Conservation (phyloP, 37 sponge, comb jelly and placozoan genomes). For the Petrosia ficiformis region DNA sequence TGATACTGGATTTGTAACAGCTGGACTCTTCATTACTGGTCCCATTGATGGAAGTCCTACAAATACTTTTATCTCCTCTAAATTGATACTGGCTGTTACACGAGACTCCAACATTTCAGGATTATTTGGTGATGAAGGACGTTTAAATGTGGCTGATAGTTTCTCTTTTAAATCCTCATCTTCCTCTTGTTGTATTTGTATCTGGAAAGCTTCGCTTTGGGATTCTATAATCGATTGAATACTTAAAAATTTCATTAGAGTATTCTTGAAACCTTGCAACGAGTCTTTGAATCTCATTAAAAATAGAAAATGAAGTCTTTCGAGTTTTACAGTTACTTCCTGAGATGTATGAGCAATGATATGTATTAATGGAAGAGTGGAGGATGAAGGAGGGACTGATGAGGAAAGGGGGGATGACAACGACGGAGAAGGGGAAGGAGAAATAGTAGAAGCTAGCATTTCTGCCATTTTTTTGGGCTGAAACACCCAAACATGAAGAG, state of each 20-base stretch:
- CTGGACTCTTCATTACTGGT: too few relatives aligned
- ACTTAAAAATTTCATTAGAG: conserved; percentile 32
- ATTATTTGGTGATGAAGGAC: not conserved
- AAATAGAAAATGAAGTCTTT: conserved; percentile 55
- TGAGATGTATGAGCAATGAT: conserved; percentile 22
- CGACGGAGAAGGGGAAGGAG: not conserved
- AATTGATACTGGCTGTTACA: not conserved
- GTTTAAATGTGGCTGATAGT: not conserved
- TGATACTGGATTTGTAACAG: too few relatives aligned
- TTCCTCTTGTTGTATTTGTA: too few relatives aligned
- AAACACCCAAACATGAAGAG: conserved; percentile 63
- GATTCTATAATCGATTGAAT: not conserved
- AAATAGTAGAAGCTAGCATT: not conserved
- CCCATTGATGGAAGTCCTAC: not conserved
- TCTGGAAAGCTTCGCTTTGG: conserved; percentile 1
- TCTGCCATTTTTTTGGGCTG: conserved; percentile 13
- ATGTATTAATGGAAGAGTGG: not conserved
- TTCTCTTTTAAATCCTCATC: not conserved
- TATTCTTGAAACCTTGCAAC: conserved; percentile 32
- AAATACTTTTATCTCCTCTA: not conserved
- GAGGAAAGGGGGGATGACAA: too few relatives aligned
- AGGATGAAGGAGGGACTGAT: not conserved
- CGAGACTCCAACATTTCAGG: not conserved
- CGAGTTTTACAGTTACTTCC: conserved; percentile 22
- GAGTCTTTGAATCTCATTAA: conserved; percentile 66